These are phyloP conservation scores for Aphelinus certus DNA, from an alignment of 1,140 invertebrate genomes.

Conservation along the genomic window DNA sequence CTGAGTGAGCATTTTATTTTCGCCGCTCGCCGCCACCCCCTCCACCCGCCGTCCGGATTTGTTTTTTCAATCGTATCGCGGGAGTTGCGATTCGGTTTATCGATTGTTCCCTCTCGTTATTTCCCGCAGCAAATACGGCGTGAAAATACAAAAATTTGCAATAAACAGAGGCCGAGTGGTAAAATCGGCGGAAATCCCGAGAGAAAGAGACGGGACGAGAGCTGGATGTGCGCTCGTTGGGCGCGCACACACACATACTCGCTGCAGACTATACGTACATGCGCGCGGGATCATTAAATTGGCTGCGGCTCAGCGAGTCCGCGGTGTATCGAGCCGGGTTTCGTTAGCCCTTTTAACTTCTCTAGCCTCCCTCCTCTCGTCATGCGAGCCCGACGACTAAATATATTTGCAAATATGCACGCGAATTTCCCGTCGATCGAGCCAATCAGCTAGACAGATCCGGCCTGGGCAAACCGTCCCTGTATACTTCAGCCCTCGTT, in stretches of 20 bases:
- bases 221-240: too few relatives aligned
- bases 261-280: conserved; percentile 2
- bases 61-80: conserved; percentile 13
- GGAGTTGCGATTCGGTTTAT: conserved; percentile 16
- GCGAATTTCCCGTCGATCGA: conserved; percentile 51
- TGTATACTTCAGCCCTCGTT: conserved; percentile 25
- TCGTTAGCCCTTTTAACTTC: conserved; percentile 62
- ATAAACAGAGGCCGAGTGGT: conserved; percentile 28
- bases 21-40: neutral
- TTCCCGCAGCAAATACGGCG: conserved; percentile 7
- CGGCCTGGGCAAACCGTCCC: neutral
- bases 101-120: conserved; percentile 19
- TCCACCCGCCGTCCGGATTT: neutral
- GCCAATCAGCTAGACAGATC: conserved; percentile 9
- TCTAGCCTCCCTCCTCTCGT: conserved; percentile 37
- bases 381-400: conserved; percentile 49
- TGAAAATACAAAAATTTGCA: conserved; percentile 20
- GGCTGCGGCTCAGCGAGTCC: conserved; percentile 54
- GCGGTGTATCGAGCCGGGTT: conserved; percentile 49
- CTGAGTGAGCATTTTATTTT: neutral
- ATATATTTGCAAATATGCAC: conserved; percentile 65
- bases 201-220: conserved; percentile 20
- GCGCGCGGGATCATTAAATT: conserved; percentile 58
- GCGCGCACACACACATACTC: neutral
- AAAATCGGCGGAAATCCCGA: conserved; percentile 18